A percentile compares a stretch with the other conserved stretches of the same genome.
These are phyloP conservation scores for Scomber colias DNA, from an alignment of 2,113 vertebrate species.

Conservation along the genomic window DNA sequence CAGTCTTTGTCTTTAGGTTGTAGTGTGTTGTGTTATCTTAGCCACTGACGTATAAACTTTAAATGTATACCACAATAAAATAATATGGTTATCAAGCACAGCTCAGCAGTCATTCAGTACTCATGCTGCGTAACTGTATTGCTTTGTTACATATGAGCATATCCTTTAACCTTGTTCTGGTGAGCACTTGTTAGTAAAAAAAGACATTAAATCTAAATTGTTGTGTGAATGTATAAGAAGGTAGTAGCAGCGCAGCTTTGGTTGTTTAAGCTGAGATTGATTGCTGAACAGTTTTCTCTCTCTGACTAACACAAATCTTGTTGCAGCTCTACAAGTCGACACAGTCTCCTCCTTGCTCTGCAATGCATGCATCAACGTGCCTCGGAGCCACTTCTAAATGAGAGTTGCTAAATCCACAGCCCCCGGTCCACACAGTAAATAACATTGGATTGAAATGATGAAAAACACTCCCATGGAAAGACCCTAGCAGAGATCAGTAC, in stretches of 20 bases:
- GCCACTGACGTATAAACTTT: neutral
- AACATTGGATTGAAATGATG: neutral
- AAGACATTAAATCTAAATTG: too few species aligned
- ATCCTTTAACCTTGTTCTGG: too few species aligned
- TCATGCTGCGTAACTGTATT: neutral
- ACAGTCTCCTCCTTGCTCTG: neutral
- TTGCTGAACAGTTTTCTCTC: neutral
- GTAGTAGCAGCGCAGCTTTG: neutral
- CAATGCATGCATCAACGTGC: neutral
- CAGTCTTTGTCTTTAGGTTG: neutral
- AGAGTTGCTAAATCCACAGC: neutral
- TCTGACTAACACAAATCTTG: conserved; percentile 10
- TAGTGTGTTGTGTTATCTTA: neutral
- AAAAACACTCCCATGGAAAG: neutral
- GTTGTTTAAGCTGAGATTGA: too few species aligned
- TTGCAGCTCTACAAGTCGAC: conserved; percentile 3
- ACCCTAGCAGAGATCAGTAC: neutral
- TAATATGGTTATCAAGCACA: conserved; percentile 2
- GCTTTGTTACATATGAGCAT: neutral
- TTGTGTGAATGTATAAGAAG: neutral
- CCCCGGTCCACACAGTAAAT: neutral
- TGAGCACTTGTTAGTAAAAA: too few species aligned
- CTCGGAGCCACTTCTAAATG: neutral
- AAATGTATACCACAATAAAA: neutral
- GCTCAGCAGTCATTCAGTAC: neutral